Conservation (phyloP, 1,140 invertebrate genomes). For the Hestina assimilis region DNA sequence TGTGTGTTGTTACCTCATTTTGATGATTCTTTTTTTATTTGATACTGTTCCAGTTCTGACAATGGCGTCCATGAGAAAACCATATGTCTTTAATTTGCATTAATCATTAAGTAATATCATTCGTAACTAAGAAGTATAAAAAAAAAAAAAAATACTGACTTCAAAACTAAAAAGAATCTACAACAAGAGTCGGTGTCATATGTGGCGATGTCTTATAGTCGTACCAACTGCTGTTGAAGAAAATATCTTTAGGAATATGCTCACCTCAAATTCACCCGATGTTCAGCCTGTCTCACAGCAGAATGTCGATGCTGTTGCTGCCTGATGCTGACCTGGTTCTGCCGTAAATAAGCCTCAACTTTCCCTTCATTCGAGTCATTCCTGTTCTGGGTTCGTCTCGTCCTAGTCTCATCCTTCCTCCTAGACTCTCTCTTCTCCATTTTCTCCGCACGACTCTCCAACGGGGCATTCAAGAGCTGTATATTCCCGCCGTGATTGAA, state of each 20-base stretch:
- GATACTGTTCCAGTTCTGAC: too few relatives aligned
- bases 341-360: constrained; percentile 70
- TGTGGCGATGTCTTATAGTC: too few relatives aligned
- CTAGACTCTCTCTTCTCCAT: constrained; percentile 50
- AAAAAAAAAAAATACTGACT: too few relatives aligned
- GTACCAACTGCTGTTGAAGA: neutral
- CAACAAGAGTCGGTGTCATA: too few relatives aligned
- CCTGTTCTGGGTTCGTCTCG: constrained; percentile 41
- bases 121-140: too few relatives aligned
- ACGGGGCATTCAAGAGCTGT: constrained; percentile 45
- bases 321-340: constrained; percentile 71
- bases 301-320: constrained; percentile 69
- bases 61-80: too few relatives aligned
- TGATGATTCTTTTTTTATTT: too few relatives aligned
- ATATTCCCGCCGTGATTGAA: constrained; percentile 75
- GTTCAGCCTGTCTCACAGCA: constrained; percentile 71
- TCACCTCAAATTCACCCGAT: constrained; percentile 74
- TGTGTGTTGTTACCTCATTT: too few relatives aligned
- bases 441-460: constrained; percentile 47
- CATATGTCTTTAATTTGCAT: too few relatives aligned
- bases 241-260: constrained; percentile 3
- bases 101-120: too few relatives aligned
- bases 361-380: constrained; percentile 61
- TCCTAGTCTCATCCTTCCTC: constrained; percentile 49
- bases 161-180: too few relatives aligned